A percentile compares a stretch with the other conserved stretches of the same genome.
These are phyloP conservation scores for Sicus ferrugineus DNA, from an alignment of 2,888 invertebrate species.

Conservation along the genomic window DNA sequence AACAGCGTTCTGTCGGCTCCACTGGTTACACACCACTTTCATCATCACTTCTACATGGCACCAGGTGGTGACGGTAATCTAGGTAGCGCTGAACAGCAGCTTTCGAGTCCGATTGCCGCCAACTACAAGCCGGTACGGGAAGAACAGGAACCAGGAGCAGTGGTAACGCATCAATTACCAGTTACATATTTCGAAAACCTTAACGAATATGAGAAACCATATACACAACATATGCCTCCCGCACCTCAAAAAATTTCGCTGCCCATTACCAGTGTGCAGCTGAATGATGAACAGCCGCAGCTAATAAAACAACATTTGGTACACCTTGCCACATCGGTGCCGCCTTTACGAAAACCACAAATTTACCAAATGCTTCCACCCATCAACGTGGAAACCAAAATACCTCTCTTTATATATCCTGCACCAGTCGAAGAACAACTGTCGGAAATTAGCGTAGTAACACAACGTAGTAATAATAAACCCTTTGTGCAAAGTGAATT, in stretches of 20 bases:
- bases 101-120: constrained; percentile 6
- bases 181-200: not conserved
- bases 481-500: constrained; percentile 57
- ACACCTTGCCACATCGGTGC: constrained; percentile 43
- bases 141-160: not conserved
- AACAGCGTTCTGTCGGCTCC: constrained; percentile 35
- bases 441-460: not conserved
- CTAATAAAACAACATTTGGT: constrained; percentile 41
- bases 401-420: constrained; percentile 50
- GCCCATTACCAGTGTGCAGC: constrained; percentile 25
- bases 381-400: constrained; percentile 36
- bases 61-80: constrained; percentile 31
- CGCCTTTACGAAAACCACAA: constrained; percentile 46
- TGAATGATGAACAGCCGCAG: not conserved
- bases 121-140: not conserved
- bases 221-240: constrained; percentile 32
- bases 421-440: constrained; percentile 41
- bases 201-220: too few relatives aligned
- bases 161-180: not conserved
- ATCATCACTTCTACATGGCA: constrained; percentile 64
- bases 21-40: constrained; percentile 60
- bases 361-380: constrained; percentile 42
- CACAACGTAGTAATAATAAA: constrained; percentile 48
- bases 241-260: constrained; percentile 43
- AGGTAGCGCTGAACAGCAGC: constrained; percentile 32